Conservation (phyloP, 2,888 invertebrate genomes). For the Aphelenchoides bicaudatus region DNA sequence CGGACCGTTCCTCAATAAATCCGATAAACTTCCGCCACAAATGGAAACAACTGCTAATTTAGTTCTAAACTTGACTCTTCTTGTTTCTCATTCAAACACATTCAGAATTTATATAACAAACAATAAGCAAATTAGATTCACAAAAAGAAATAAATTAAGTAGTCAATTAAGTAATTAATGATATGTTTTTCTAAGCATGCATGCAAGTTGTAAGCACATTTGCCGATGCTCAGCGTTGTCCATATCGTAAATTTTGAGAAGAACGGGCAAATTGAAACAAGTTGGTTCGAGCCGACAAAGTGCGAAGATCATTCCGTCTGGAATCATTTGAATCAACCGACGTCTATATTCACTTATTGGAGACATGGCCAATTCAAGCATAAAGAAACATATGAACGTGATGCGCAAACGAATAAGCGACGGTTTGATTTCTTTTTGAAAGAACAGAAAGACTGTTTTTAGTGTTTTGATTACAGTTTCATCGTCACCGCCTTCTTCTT, state of each 20-base stretch:
- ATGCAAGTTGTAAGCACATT: not conserved
- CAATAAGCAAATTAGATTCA: too few relatives aligned
- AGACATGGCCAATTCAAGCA: constrained; percentile 6
- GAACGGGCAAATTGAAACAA: constrained; percentile 5
- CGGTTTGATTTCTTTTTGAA: constrained; percentile 6
- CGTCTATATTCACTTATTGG: not conserved
- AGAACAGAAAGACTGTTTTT: not conserved
- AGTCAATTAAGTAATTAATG: too few relatives aligned
- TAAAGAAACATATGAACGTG: not conserved
- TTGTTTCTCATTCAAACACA: too few relatives aligned
- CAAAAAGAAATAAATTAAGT: too few relatives aligned
- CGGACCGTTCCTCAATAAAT: too few relatives aligned
- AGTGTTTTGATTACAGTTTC: not conserved
- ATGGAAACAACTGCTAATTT: too few relatives aligned
- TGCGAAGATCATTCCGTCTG: not conserved
- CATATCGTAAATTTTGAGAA: constrained; percentile 5
- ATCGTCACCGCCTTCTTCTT: not conserved
- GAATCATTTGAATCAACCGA: constrained; percentile 1
- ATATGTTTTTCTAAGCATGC: constrained; percentile 3
- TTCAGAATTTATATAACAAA: too few relatives aligned
- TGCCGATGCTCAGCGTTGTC: constrained; percentile 7
- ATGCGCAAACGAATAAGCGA: not conserved
- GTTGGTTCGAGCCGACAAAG: too few relatives aligned
- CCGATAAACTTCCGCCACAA: too few relatives aligned
- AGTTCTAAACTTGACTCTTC: too few relatives aligned